A percentile compares a stretch with the other conserved stretches of the same genome.
Conservation (phyloP, 2,888 invertebrate species). For the Smittia aterrima region DNA sequence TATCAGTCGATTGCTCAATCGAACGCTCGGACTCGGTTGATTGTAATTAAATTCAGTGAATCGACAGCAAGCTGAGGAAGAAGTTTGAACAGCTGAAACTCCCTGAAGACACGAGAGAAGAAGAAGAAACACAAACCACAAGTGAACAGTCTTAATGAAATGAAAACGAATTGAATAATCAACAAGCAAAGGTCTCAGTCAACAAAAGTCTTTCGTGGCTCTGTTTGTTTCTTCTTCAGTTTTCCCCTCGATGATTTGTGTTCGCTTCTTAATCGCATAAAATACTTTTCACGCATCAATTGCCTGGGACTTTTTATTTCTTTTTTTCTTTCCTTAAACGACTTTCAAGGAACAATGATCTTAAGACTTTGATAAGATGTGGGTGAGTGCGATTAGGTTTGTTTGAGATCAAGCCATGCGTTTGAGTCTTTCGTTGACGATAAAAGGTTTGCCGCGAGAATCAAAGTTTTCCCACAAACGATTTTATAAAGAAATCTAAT, state of each 20-base stretch:
- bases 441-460: too few relatives aligned
- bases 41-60: too few relatives aligned
- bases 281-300: neutral
- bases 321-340: neutral
- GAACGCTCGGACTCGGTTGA: too few relatives aligned
- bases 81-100: too few relatives aligned
- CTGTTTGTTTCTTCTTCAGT: neutral
- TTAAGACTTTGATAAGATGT: neutral
- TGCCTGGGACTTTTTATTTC: neutral
- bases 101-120: too few relatives aligned
- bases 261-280: constrained; percentile 3
- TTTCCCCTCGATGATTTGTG: neutral
- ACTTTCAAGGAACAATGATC: neutral
- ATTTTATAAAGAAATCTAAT: too few relatives aligned
- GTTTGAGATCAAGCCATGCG: too few relatives aligned
- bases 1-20: too few relatives aligned
- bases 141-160: neutral
- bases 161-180: neutral
- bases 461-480: too few relatives aligned
- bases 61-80: too few relatives aligned
- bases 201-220: neutral
- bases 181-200: neutral
- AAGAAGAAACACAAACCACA: neutral
- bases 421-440: too few relatives aligned
- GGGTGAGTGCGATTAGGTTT: too few relatives aligned